phyloP scores from a whole-genome alignment of 1,140 invertebrate genomes.

The Antheraea pernyi region DNA sequence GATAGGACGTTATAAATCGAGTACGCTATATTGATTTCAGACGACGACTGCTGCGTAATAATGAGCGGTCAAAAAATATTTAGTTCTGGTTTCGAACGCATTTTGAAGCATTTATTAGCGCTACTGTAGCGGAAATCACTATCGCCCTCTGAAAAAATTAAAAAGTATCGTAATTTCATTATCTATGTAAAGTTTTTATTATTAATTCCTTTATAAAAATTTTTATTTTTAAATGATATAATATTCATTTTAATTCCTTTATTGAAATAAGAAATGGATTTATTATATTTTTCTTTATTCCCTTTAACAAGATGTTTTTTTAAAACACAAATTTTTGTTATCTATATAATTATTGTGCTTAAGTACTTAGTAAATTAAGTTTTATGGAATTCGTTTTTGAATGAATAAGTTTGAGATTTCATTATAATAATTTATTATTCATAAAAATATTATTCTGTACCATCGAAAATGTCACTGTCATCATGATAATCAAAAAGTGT shows the following conservation, averaged over 20 bases:
- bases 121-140: conserved; percentile 26
- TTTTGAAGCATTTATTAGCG: conserved; percentile 32
- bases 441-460: background rate
- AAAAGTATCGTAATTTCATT: background rate
- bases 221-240: background rate
- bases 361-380: no score
- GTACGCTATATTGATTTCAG: conserved; percentile 74
- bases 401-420: no score
- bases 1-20: conserved; percentile 73
- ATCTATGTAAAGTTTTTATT: background rate
- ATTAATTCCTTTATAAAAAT: background rate
- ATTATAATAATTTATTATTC: background rate
- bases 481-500: conserved; percentile 16
- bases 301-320: no score
- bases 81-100: conserved; percentile 57
- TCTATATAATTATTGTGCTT: no score
- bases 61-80: conserved; percentile 44
- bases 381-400: no score
- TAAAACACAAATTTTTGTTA: no score
- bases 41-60: conserved; percentile 71
- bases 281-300: no score
- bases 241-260: no score
- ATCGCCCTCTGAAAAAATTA: background rate
- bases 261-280: no score
- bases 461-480: conserved; percentile 4